Evolutionary conservation across 1,140 invertebrate species (phyloP).

Genomic region (Acyrthosiphon pisum): DNA sequence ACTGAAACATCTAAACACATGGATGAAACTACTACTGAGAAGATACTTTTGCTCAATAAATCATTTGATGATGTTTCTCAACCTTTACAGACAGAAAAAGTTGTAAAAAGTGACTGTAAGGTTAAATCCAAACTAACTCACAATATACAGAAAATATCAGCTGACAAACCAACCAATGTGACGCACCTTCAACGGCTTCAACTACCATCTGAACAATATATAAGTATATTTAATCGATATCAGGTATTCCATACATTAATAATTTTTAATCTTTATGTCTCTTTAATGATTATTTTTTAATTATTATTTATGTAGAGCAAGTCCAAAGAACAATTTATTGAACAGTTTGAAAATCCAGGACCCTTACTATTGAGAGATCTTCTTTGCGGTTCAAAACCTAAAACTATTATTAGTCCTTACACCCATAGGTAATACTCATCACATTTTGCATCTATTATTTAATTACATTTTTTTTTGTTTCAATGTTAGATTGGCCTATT

Average conservation of each 20-base stretch:
- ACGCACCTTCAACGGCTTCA: not conserved
- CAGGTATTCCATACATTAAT: not conserved
- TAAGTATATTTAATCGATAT: slow-evolving; percentile 53
- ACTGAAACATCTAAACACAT: not conserved
- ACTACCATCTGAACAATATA: slow-evolving; percentile 9
- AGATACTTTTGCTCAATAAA: not conserved
- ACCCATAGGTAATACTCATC: slow-evolving; percentile 36
- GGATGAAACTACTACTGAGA: not conserved
- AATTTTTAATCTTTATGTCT: not conserved
- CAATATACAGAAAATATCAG: not conserved
- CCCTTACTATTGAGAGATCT: slow-evolving; percentile 46
- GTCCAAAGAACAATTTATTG: slow-evolving; percentile 23
- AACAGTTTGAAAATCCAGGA: slow-evolving; percentile 39
- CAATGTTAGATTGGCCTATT: not conserved
- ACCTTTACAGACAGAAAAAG: not conserved
- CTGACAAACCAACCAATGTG: not conserved
- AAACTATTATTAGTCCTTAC: slow-evolving; percentile 54
- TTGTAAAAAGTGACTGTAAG: not conserved
- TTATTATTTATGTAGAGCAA: not conserved
- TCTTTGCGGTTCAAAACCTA: slow-evolving; percentile 46
- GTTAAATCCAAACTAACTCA: not conserved
- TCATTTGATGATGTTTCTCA: too few species aligned
- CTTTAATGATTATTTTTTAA: not conserved
- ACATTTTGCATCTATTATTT: not conserved
- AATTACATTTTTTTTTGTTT: not conserved